phyloP scores from a whole-genome alignment of 1,140 invertebrate genomes.

The Paralvinella palmiformis region DNA sequence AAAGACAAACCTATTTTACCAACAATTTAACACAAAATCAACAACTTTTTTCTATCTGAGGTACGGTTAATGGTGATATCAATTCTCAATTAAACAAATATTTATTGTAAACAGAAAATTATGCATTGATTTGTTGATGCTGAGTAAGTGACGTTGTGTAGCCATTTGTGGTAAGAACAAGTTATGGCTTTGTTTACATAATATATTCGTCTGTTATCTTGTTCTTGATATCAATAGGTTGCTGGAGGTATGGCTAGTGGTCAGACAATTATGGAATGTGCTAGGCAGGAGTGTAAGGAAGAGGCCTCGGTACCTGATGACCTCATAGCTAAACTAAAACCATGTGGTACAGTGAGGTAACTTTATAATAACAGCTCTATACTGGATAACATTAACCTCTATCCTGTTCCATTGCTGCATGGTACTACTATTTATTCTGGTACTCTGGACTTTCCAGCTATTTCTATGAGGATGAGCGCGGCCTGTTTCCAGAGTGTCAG shows the following conservation, averaged over 20 bases:
- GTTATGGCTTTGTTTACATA: not conserved
- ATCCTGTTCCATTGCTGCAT: not conserved
- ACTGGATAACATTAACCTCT: not conserved
- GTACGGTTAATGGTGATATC: not conserved
- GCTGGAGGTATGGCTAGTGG: constrained; percentile 85
- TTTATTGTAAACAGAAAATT: not conserved
- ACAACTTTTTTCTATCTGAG: too few relatives aligned
- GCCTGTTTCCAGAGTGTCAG: constrained; percentile 87
- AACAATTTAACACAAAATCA: too few relatives aligned
- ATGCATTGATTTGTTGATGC: not conserved
- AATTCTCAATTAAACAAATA: not conserved
- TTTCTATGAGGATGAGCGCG: constrained; percentile 85
- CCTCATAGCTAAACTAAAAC: constrained; percentile 37
- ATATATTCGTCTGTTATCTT: not conserved
- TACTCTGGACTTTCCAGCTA: constrained; percentile 57
- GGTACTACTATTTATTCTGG: not conserved
- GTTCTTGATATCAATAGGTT: constrained; percentile 49
- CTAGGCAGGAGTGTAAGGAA: constrained; percentile 86
- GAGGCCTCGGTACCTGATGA: constrained; percentile 66
- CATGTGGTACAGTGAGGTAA: constrained; percentile 46
- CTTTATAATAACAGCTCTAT: too few relatives aligned
- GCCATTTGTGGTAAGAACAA: not conserved
- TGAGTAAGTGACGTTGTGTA: not conserved
- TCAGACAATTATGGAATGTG: constrained; percentile 77
- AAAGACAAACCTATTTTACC: too few relatives aligned